Base-by-base conservation (phyloP, 1,140 invertebrate species). In the Trigoniulus corallinus region DNA sequence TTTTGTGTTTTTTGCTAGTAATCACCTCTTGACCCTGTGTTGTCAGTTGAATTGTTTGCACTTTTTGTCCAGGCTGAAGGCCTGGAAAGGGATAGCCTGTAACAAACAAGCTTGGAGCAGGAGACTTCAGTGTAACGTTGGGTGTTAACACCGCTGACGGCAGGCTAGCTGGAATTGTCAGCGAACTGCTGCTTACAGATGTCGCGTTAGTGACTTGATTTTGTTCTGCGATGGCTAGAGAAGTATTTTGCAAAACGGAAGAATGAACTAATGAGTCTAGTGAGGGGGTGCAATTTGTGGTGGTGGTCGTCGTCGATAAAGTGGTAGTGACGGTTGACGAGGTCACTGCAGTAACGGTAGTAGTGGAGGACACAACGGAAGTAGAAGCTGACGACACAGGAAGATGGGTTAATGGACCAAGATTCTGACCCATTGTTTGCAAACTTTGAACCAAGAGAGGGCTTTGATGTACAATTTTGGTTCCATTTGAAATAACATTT, bases 1-100 rank as follows among this genome's bases (percentile, higher is more conserved):
- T n/a, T n/a, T n/a, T n/a, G n/a, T n/a, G n/a, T n/a, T n/a, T n/a
- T n/a, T n/a, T n/a, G n/a, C n/a, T n/a, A n/a, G n/a, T n/a, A n/a
- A n/a, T n/a, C 20, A 53, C 52, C 40, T 53, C 50, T 34, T 54
- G 53, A 27, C 50, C 37, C 34, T 54, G 50, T 2, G 41, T 44
- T 4, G 27, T 47, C 2, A 54, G 44, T 29, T 54, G 53, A 26
- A 54, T 52, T 1, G 53, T 54, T 23, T 54, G 53, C 7, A 54
- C 20, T 24, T 50, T 54, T n/a, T 47, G 50, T 1, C 48, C 52
- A 18, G 52, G 15, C 22, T 46, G 7, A 21, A 27, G 4, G 20
- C 18, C 15, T 12, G 21, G 21, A 23, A 34, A 7, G 18, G 20
- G 25, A 3, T 26, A 46, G 24, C 39, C 23, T 21, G n/a, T 20